These are phyloP conservation scores for Nycticryphes semicollaris DNA, from an alignment of 2,113 vertebrate species.

Conservation along the genomic window DNA sequence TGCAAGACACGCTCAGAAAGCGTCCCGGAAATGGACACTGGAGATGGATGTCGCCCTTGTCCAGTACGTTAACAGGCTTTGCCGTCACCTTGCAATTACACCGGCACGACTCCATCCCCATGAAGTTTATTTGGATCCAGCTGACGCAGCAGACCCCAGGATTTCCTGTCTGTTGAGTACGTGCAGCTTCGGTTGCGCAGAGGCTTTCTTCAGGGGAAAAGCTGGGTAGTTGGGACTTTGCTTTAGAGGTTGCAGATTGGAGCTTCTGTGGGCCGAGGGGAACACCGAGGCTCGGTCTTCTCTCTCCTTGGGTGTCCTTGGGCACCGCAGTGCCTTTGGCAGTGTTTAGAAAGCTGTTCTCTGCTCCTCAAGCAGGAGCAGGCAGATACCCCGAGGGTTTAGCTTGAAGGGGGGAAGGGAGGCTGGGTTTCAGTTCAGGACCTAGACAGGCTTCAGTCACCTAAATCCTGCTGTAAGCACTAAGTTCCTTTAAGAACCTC, in stretches of 20 bases:
- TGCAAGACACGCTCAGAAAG: constrained; percentile 90
- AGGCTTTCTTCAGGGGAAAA: not conserved
- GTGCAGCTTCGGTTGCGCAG: not conserved
- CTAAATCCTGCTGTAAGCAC: not conserved
- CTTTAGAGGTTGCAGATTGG: not conserved
- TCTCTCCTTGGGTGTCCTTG: not conserved
- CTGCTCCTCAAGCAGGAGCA: not conserved
- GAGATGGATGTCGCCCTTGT: constrained; percentile 96
- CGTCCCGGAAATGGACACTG: constrained; percentile 90
- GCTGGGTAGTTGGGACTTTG: not conserved
- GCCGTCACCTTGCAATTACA: constrained; percentile 94
- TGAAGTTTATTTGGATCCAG: constrained; percentile 91
- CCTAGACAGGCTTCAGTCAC: not conserved
- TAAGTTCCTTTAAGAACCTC: not conserved
- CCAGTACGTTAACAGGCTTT: constrained; percentile 92
- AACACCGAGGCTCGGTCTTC: not conserved
- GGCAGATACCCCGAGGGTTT: not conserved
- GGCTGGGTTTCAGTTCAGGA: not conserved
- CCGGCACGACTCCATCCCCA: constrained; percentile 93
- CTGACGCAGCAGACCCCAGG: constrained; percentile 86
- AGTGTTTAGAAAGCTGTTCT: not conserved
- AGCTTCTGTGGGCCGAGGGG: not conserved
- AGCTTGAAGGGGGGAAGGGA: not conserved
- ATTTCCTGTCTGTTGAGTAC: constrained; percentile 88
- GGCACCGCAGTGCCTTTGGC: not conserved